Evolutionary conservation across 2,888 invertebrate species (phyloP), one percentile per base, ranked within the genome.

Genomic region (Drosophila borealis): DNA sequence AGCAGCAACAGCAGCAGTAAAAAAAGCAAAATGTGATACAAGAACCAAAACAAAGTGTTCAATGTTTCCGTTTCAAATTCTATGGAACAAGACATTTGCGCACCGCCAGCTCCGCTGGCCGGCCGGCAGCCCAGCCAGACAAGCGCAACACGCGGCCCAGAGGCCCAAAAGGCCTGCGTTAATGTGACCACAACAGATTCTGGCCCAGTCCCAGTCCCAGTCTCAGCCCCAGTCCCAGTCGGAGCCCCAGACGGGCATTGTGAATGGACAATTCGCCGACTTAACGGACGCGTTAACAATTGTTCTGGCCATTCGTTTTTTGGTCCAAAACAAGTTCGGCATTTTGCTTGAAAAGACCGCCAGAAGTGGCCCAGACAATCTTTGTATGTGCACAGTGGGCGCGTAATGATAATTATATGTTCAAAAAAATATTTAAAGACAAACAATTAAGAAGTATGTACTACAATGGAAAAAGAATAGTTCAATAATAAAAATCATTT

Each of bases 51-150:
- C 88, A 90, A 89, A 90, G 89, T 90, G 88, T 91, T 90, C 88
- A 80, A 83, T 90, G 90, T 90, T 90, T 90, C 90, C 90, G 91
- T 90, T 90, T 90, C 90, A 90, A 90, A 90, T 89, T 88, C 89
- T 82, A 83, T 83, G 88, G 85, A 91, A 90, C 89, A 91, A 91
- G 91, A 91, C 91, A 90, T 88, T 84, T 84, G 89, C 76, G 56
- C 68, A 74, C 70, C 69, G 63, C 59, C 73, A 70, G 54, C 73
- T 8, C 29, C 29, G 29, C 29, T 8, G 29, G 8, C 29, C 29
- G 29, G 29, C 29, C 29, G 29, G 29, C 29, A 29, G 29, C 29
- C 29, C 29, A 66, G 61, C 66, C 60, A 21, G 25, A 41, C 39
- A 48, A 46, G 62, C 61, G 44, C 61, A 46, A 13, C 36, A 36